Percentiles rank a stretch among this genome's conserved stretches.
These are phyloP conservation scores for Netelia fuscicornis DNA, from an alignment of 2,888 invertebrate genomes.

Conservation along the genomic window DNA sequence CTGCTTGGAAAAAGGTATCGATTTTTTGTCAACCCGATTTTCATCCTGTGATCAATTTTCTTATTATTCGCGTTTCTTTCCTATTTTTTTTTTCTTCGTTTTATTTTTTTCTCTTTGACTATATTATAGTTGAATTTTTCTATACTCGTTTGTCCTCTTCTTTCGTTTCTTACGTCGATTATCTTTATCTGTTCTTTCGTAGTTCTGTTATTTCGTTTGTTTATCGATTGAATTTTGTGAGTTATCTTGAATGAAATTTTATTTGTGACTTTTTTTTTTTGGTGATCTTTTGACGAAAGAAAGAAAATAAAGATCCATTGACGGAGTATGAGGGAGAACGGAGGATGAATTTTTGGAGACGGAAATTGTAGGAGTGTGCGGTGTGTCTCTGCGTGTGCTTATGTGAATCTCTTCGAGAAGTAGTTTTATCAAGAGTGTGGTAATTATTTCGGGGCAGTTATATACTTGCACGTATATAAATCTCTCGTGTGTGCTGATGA, in stretches of 20 bases:
- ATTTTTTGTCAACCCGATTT: slow-evolving; percentile 1
- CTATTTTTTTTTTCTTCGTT: background rate
- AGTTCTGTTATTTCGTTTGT: slow-evolving; percentile 68
- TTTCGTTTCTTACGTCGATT: slow-evolving; percentile 41
- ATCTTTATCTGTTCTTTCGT: slow-evolving; percentile 56
- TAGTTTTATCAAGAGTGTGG: slow-evolving; percentile 66
- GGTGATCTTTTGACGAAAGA: slow-evolving; percentile 54
- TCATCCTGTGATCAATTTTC: background rate
- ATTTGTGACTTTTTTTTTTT: slow-evolving; percentile 50
- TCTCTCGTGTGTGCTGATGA: slow-evolving; percentile 41
- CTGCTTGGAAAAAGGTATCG: slow-evolving; percentile 13
- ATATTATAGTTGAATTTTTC: slow-evolving; percentile 35
- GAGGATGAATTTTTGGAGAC: background rate
- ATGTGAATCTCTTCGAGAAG: slow-evolving; percentile 63
- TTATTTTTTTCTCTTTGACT: slow-evolving; percentile 7
- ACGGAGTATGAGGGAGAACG: no score
- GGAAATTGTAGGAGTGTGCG: slow-evolving; percentile 46
- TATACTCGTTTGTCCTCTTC: slow-evolving; percentile 11
- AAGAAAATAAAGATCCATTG: background rate
- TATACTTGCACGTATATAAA: slow-evolving; percentile 65
- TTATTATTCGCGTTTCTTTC: background rate
- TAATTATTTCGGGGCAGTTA: slow-evolving; percentile 59
- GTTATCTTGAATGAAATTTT: slow-evolving; percentile 69
- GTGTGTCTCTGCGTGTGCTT: slow-evolving; percentile 60
- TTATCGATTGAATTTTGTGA: slow-evolving; percentile 60